phyloP scores from a whole-genome alignment of 2,888 invertebrate species.

The Hirtodrosophila alboralis region DNA sequence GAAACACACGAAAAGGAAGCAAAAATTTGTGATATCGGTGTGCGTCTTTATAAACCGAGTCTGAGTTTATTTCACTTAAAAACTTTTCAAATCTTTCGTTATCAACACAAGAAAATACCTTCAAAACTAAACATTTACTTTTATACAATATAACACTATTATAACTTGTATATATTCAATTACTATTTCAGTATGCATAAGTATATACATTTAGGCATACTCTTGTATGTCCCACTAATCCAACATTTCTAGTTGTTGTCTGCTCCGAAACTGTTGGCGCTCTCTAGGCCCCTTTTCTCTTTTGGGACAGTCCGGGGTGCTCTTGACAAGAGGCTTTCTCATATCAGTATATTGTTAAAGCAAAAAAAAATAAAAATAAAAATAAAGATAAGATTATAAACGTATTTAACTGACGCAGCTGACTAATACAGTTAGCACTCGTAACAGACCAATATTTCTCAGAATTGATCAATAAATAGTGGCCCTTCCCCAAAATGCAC shows the following conservation, averaged over 20 bases:
- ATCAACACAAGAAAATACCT: no score
- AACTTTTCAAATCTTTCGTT: no score
- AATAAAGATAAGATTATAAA: slow-evolving; percentile 66
- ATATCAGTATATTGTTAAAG: slow-evolving; percentile 28
- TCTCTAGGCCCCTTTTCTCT: slow-evolving; percentile 14
- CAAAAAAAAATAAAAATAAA: no score
- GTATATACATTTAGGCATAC: no score
- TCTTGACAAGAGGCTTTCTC: slow-evolving; percentile 20
- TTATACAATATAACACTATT: no score
- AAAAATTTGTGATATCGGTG: slow-evolving; percentile 5
- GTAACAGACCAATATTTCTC: slow-evolving; percentile 17
- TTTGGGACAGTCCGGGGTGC: slow-evolving; percentile 2
- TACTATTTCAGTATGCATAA: no score
- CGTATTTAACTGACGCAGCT: slow-evolving; percentile 36
- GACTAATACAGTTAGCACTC: slow-evolving; percentile 49
- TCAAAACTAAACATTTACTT: no score
- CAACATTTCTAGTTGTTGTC: slow-evolving; percentile 3
- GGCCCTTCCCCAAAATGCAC: not conserved
- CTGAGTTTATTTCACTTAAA: no score
- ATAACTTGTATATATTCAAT: no score
- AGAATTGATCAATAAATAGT: slow-evolving; percentile 24
- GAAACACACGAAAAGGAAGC: slow-evolving; percentile 5
- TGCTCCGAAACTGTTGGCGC: slow-evolving; percentile 7
- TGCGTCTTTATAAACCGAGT: not conserved
- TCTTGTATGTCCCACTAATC: slow-evolving; percentile 7